phyloP scores from a whole-genome alignment of 2,888 invertebrate species.

The Agonum fuliginosum region DNA sequence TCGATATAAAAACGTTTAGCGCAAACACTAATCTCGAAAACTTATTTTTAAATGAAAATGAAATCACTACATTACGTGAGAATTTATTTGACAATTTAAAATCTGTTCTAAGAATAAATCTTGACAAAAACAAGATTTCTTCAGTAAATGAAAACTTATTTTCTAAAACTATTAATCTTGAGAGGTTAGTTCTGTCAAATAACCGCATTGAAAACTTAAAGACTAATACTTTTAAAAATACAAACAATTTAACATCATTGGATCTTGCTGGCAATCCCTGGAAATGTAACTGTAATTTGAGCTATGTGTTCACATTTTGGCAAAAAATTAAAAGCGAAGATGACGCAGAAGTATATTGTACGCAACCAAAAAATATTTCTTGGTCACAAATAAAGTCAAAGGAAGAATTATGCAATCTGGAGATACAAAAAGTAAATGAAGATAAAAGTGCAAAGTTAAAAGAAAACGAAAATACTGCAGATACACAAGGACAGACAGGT shows the following conservation, averaged over 20 bases:
- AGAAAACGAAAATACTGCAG: neutral
- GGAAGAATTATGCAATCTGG: neutral
- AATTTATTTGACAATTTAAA: neutral
- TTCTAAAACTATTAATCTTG: neutral
- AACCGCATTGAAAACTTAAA: neutral
- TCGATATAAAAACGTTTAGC: neutral
- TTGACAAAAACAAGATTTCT: neutral
- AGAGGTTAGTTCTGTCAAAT: neutral
- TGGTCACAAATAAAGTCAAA: neutral
- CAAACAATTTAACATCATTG: neutral
- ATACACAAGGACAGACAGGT: neutral
- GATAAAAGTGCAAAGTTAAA: no score
- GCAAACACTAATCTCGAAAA: neutral
- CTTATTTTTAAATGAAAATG: slow-evolving; percentile 1
- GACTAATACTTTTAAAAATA: neutral
- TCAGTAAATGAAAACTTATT: neutral
- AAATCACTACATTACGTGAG: neutral
- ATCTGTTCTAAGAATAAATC: neutral
- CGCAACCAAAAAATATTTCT: neutral
- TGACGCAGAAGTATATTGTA: neutral
- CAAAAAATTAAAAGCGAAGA: neutral
- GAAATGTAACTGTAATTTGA: neutral
- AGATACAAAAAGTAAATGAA: neutral
- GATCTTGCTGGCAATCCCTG: neutral
- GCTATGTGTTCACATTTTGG: neutral